Base-by-base conservation (phyloP, 2,797 vertebrate species). In the Valencia hispanica region DNA sequence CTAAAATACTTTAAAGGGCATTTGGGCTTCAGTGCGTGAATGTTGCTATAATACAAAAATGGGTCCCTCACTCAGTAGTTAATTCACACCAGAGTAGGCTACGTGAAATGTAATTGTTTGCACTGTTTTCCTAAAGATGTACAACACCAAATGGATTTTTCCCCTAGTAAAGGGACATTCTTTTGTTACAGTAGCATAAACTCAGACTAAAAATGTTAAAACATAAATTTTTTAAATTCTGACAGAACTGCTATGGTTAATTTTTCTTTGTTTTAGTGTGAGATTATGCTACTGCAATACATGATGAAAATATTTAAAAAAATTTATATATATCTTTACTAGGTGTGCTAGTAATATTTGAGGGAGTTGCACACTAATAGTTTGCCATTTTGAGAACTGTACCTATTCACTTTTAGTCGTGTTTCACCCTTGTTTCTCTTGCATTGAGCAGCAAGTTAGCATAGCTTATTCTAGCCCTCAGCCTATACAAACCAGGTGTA, bases 61-160 rank as follows among this genome's bases (percentile, higher is more conserved):
- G 95, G 93, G 93, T 94, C 92, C 94, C 95, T 96, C 95, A 93
- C 95, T 98, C 97, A 99, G 97, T 99, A 99, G 98, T 99, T 97
- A 96, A 95, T 95, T 96, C 95, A 95, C 93, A 96, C 96, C 90
- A 87, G 77, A 86, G 87, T 84, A n/a, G n/a, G n/a, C n/a, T n/a
- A 90, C 72, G 70, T 63, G 79, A 77, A 79, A 83, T 69, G 78
- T 80, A 72, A 41, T 69, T 78, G 72, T 88, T 76, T 88, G 79
- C 79, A 82, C 84, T 82, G 66, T 86, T 75, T 80, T 68, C 7
- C 11, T 66, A 12, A 66, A 66, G 9, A 41, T 41, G 5, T 41
- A 66, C 25, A 41, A 66, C 22, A 41, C 63, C 63, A 41, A 41
- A 41, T 14, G 2, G 1, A 41, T 66, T 41, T 65, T 14, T 41